phyloP scores from a whole-genome alignment of 2,113 vertebrate species.

The Myiopsitta monachus region DNA sequence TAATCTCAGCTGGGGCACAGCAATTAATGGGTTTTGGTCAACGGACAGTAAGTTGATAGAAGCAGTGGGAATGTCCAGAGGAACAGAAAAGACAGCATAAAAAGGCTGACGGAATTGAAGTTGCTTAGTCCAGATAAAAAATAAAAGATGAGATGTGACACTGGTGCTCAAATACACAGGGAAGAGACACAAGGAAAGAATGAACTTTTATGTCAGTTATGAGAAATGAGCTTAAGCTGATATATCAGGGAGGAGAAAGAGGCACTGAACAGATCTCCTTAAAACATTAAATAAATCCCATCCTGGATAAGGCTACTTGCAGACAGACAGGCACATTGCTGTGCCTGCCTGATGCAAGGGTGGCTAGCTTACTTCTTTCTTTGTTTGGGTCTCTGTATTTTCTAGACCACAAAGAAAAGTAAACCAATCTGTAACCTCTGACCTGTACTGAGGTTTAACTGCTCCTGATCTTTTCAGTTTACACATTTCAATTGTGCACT shows the following conservation, averaged over 20 bases:
- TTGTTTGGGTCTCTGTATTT: background rate
- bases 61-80: background rate
- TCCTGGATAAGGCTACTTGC: background rate
- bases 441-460: background rate
- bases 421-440: background rate
- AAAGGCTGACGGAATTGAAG: background rate
- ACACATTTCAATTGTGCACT: background rate
- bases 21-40: background rate
- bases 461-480: background rate
- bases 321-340: background rate
- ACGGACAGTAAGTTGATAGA: background rate
- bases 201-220: background rate
- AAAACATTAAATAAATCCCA: background rate
- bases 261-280: background rate
- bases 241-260: background rate
- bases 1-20: background rate
- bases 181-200: background rate
- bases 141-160: background rate
- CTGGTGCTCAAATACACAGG: background rate
- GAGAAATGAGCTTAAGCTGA: background rate
- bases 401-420: background rate
- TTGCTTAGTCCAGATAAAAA: background rate
- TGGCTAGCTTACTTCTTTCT: background rate
- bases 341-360: background rate
- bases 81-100: background rate